Evolutionary conservation across 2,888 invertebrate species (phyloP), one percentile per base, ranked within the genome.

Genomic region (Amiota communis): DNA sequence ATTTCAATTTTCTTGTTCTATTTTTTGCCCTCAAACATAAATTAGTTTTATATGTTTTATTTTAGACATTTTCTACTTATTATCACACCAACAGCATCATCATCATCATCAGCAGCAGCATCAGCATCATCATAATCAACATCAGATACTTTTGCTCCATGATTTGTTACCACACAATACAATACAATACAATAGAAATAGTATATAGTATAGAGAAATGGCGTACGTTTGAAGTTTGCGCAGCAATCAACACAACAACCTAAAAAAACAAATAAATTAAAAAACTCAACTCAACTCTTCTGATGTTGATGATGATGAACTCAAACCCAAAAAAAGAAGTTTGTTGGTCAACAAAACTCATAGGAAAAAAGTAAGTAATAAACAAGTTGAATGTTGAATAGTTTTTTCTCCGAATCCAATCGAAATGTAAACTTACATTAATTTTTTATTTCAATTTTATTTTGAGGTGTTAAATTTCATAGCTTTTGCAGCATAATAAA

Each of bases 1-100:
- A 84, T 77, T 80, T 78, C 72, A 75, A 77, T 83, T 81, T 79
- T 76, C 78, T 70, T 72, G 78, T 80, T 77, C 77, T 79, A 82
- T 81, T 71, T 71, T 63, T 59, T 17, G 70, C 47, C 20, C 59
- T 53, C 71, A 53, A 46, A 75, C 77, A 78, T 84, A 84, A 86
- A 86, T 83, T 86, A 78, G 79, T 79, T 83, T 81, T 80, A 74
- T 72, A 79, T 76, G 79, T 65, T 77, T 74, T 69, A 72, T 74
- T 72, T 76, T 74, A 56, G 70, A 72, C 73, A 70, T 70, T 74
- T 77, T 74, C 20, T 47, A 70, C 49, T 68, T 68, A 68, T 68
- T 68, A 68, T 68, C 51, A 46, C 57, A 57, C 53, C 72, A 72
- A 53, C 70, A 75, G 64, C 51, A 68, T 72, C 72, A 59, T 65